Evolutionary conservation across 2,797 vertebrate genomes (phyloP).

Genomic region (Enoplosus armatus): DNA sequence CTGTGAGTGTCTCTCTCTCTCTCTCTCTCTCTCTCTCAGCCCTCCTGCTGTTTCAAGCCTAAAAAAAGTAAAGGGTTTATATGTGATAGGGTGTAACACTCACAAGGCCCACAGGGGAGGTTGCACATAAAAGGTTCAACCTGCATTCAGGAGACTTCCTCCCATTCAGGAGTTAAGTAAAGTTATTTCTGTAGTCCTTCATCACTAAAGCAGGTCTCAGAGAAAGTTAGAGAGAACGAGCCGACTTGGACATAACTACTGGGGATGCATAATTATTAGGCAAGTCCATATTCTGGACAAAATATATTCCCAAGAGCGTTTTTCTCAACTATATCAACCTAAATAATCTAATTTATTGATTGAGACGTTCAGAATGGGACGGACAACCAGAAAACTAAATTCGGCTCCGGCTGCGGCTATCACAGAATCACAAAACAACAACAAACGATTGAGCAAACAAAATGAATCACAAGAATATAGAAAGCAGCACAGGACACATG

Average conservation of each 20-base stretch:
- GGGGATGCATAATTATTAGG: too few species aligned
- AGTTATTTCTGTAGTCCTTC: background rate
- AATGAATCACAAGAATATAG: background rate
- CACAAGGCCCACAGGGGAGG: background rate
- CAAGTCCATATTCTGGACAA: too few species aligned
- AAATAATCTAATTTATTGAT: too few species aligned
- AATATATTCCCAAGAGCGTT: too few species aligned
- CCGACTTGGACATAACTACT: background rate
- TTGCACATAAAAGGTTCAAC: conserved; percentile 7
- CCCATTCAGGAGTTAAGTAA: background rate
- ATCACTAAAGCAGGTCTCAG: background rate
- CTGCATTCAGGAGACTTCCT: conserved; percentile 9
- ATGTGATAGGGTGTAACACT: conserved; percentile 16
- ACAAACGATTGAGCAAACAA: background rate
- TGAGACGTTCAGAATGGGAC: too few species aligned
- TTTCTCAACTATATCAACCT: too few species aligned
- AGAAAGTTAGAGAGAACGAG: background rate
- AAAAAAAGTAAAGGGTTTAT: conserved; percentile 1
- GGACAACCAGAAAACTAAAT: too few species aligned
- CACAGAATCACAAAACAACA: background rate
- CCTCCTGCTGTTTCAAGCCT: conserved; percentile 26
- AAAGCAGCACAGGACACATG: too few species aligned
- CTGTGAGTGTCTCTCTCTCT: background rate
- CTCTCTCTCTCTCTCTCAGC: background rate
- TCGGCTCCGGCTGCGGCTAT: too few species aligned